A percentile compares a stretch with the other conserved stretches of the same genome.
These are phyloP conservation scores for Rhamnusium bicolor DNA, from an alignment of 2,888 invertebrate genomes.

Conservation along the genomic window DNA sequence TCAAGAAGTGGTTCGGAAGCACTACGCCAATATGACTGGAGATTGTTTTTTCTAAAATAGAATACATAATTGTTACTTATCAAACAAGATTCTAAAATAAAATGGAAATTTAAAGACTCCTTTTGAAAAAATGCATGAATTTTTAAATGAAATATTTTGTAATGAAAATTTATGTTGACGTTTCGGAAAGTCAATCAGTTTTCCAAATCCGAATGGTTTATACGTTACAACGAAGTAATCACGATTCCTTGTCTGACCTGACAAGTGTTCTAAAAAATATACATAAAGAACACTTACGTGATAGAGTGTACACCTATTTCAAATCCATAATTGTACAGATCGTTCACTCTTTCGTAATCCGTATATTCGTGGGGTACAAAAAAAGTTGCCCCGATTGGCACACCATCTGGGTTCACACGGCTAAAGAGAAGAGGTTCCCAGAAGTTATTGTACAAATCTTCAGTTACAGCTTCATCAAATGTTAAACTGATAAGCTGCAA, in stretches of 20 bases:
- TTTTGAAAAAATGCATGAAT: no score
- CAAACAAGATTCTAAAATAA: no score
- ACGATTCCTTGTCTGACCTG: no score
- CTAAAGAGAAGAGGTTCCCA: conserved; percentile 73
- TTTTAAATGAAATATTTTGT: no score
- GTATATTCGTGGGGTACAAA: conserved; percentile 84
- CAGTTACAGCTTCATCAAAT: conserved; percentile 79
- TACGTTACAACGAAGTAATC: no score
- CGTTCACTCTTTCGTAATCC: conserved; percentile 73
- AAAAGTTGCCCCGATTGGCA: conserved; percentile 78
- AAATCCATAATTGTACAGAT: conserved; percentile 75
- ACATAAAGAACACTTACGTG: conserved; percentile 73
- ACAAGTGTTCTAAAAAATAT: no score
- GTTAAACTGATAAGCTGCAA: conserved; percentile 79
- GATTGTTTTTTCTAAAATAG: conserved; percentile 54
- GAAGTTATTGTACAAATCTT: conserved; percentile 72
- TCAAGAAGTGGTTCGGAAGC: conserved; percentile 59
- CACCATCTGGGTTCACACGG: conserved; percentile 79
- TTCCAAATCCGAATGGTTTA: no score
- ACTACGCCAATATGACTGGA: conserved; percentile 63
- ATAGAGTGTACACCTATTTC: conserved; percentile 83
- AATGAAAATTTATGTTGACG: no score
- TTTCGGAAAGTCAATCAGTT: no score
- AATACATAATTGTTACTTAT: no score
- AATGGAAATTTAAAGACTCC: no score